Base-by-base conservation (phyloP, 2,113 vertebrate species). In the Rallus limicola region DNA sequence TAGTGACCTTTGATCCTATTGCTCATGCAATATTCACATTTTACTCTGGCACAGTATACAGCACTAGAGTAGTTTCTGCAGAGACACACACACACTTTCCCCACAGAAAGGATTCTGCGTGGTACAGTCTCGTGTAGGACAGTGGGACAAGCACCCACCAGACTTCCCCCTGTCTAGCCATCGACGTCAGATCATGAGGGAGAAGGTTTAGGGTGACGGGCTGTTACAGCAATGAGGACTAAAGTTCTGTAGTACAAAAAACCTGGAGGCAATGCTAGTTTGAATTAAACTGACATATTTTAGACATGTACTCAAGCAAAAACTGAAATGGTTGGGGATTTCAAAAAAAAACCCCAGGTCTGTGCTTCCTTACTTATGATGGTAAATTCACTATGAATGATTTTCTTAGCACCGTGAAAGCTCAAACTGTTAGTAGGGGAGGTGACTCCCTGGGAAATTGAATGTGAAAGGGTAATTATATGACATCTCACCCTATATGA, bases 401-500 rank as follows among this genome's bases (percentile, higher is more conserved):
- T 83, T 95, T 87, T 53, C 70, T 75, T 42, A 82, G 38, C 48
- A 65, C 20, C 10, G 26, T 42, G 26, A 92, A 93, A 81, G 34
- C 53, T 92, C 34, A 48, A 78, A 62, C 16, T 63, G 23, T 64
- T 93, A 63, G 50, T 1, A 44, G 24, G 18, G 67, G 26, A 77
- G 63, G 42, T 58, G 13, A 21, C 33, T 94, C 63, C 81, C 71
- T 55, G 17, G 63, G 25, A 48, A 96, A 86, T 46, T 42, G 42
- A 50, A 86, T 25, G 38, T 18, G n/a, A 92, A 78, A 91, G 42
- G 82, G 53, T 67, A 96, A 82, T 46, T 86, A 90, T 29, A 79
- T 62, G 94, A 79, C 62, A 86, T 53, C 36, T 97, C 38, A 96
- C 95, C 95, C 94, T 77, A 77, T 50, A 85, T 10, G 92, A 97